A percentile compares a stretch with the other conserved stretches of the same genome.
phyloP scores from a whole-genome alignment of 2,113 vertebrate species.

The Ptychochromis oligacanthus region DNA sequence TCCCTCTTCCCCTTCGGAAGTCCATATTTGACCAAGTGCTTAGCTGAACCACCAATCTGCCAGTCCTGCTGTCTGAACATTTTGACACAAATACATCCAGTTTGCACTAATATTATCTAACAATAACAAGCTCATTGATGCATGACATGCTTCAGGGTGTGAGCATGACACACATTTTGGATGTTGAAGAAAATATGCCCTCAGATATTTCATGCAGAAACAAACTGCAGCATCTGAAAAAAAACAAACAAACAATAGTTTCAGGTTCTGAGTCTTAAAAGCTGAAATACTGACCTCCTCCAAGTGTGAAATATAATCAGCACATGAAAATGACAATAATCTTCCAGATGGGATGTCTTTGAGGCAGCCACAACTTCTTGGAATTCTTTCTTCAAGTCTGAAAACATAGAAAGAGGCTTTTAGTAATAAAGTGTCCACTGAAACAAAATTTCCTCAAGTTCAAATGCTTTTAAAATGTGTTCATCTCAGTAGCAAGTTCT shows the following conservation, averaged over 20 bases:
- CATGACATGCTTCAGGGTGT: not conserved
- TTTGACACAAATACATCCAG: conserved; percentile 30
- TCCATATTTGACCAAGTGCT: conserved; percentile 16
- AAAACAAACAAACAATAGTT: too few species aligned
- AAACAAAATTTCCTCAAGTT: conserved; percentile 7
- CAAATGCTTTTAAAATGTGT: not conserved
- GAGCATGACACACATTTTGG: not conserved
- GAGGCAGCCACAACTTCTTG: not conserved
- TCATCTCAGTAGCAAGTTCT: not conserved
- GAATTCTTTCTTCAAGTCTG: conserved; percentile 5
- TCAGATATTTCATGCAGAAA: conserved; percentile 1
- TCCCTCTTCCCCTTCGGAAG: conserved; percentile 22
- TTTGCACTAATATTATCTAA: not conserved
- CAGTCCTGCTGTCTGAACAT: conserved; percentile 40
- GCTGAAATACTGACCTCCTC: not conserved
- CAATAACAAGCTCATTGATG: not conserved
- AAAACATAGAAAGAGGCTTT: conserved; percentile 25
- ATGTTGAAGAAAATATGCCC: not conserved
- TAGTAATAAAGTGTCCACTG: not conserved
- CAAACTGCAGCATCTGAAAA: not conserved
- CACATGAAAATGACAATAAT: not conserved
- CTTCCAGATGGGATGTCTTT: not conserved
- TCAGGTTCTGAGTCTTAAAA: not conserved
- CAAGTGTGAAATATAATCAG: not conserved
- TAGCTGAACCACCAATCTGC: conserved; percentile 30